Evolutionary conservation across 2,797 vertebrate genomes (phyloP).

Genomic region (Mus spretus): DNA sequence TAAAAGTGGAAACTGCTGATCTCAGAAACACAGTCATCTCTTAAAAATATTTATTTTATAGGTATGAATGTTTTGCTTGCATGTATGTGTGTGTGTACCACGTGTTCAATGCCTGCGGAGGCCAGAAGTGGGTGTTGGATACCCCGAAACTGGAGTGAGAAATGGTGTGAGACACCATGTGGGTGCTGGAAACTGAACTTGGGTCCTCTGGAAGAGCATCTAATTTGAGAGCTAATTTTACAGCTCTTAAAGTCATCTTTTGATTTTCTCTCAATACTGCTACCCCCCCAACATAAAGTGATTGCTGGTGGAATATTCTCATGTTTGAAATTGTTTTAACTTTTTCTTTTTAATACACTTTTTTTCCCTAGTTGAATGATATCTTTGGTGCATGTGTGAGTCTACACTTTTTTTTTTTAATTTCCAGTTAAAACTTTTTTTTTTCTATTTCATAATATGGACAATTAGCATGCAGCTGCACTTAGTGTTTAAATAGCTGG

Average conservation of each 20-base stretch:
- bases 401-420: conserved; percentile 64
- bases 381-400: neutral
- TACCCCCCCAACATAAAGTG: neutral
- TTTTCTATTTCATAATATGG: conserved; percentile 76
- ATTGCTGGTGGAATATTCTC: conserved; percentile 7
- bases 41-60: neutral
- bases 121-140: neutral
- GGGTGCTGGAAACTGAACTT: neutral
- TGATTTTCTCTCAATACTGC: neutral
- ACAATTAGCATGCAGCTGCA: conserved; percentile 86
- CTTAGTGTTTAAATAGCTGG: conserved; percentile 86
- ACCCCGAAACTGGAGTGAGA: neutral
- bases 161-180: neutral
- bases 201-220: neutral
- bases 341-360: neutral
- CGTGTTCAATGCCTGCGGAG: neutral
- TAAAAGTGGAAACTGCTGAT: neutral
- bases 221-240: neutral
- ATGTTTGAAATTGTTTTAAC: conserved; percentile 6
- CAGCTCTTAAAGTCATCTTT: neutral
- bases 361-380: conserved; percentile 1
- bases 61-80: no score
- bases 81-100: neutral
- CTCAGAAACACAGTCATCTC: conserved; percentile 34
- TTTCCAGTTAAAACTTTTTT: conserved; percentile 80